Evolutionary conservation across 1,140 invertebrate genomes (phyloP).

Genomic region (Dolichoris vasculosae): DNA sequence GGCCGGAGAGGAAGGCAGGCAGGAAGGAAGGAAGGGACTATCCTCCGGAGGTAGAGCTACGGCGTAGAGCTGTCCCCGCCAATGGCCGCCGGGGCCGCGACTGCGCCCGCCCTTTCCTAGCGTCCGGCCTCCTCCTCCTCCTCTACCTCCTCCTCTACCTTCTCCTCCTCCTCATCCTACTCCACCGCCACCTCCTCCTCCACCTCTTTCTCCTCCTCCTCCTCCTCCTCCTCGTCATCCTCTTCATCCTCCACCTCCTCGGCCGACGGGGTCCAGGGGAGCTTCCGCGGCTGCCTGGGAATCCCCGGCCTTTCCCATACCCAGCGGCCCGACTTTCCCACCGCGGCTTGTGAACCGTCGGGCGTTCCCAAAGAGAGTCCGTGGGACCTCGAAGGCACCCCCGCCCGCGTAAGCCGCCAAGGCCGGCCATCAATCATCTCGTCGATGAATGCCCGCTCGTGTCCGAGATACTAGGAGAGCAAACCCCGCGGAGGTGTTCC

Average conservation of each 20-base stretch:
- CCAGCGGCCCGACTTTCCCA: constrained; percentile 57
- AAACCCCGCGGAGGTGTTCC: constrained; percentile 37
- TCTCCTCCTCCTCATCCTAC: neutral
- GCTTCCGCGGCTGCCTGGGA: constrained; percentile 57
- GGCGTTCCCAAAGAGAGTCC: constrained; percentile 58
- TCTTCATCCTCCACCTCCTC: neutral
- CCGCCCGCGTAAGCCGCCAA: neutral
- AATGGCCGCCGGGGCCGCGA: constrained; percentile 22
- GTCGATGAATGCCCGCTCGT: constrained; percentile 54
- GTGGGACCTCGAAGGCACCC: neutral
- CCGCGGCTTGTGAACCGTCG: constrained; percentile 54
- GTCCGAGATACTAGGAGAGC: constrained; percentile 56
- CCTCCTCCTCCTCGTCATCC: too few relatives aligned
- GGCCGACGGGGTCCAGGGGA: neutral
- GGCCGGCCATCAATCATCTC: constrained; percentile 57
- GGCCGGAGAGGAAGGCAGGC: constrained; percentile 15
- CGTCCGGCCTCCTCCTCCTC: neutral
- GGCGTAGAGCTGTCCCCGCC: neutral
- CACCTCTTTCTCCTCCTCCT: neutral
- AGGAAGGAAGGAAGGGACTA: constrained; percentile 46
- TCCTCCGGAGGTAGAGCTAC: constrained; percentile 9
- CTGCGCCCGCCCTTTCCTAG: constrained; percentile 55
- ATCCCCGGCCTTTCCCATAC: constrained; percentile 64
- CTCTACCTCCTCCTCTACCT: neutral
- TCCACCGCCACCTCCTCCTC: too few relatives aligned